Evolutionary conservation across 2,797 vertebrate species (phyloP), one percentile per base, ranked within the genome.

Genomic region (Rhinogobio ventralis): DNA sequence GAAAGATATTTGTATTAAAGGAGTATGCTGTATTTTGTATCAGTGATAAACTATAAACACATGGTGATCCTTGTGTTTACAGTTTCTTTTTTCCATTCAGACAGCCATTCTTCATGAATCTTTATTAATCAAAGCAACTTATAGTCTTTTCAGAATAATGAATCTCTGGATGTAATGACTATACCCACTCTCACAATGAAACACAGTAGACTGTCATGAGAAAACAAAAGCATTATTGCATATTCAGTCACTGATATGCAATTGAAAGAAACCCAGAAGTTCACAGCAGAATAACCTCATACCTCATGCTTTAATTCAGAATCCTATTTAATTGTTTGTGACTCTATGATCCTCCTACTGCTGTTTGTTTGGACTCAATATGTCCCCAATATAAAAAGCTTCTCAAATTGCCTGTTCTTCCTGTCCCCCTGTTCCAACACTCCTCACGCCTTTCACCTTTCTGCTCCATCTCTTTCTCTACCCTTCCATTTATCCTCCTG

Each of bases 241-340:
- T 57, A 57, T 76, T 76, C 33, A 57, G 7, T 57, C 30, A 39
- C 30, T 76, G 74, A 57, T 60, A 39, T 76, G 51, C 13, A 2
- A 57, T 15, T 55, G 13, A 57, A 33, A 15, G 20, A 76, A 55
- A 57, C 25, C 7, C 33, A 78, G n/a, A 45, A 78, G 55, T 45
- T 45, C 75, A 78, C 36, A 78, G 75, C 51, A 15, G 33, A 72
- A 73, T 82, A 17, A 60, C 51, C 25, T 81, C 9, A 71, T 20
- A 30, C 2, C 5, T 57, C 39, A 23, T 60, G 13, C 14, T 64
- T 30, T 64, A 28, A 15, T 28, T 64, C 75, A 62, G 75, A 78
- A 78, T 78, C n/a, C 75, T 45, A 62, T 62, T 28, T 62, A 45
- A 62, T 42, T 28, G 75, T 60, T 62, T 77, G 36, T 77, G 75